Evolutionary conservation across 2,888 invertebrate species (phyloP).

Genomic region (Drosophila acutilabella): DNA sequence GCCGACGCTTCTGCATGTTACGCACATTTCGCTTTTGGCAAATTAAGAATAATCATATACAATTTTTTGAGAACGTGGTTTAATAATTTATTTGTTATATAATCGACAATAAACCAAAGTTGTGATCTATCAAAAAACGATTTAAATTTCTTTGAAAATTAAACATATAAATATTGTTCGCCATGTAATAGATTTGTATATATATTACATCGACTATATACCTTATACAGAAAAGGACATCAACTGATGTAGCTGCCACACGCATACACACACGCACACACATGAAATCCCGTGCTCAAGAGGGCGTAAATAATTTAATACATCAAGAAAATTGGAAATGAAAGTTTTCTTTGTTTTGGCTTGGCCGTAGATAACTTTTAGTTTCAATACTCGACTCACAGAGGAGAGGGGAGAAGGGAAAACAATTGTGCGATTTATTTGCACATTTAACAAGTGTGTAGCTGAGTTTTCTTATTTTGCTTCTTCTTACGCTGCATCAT

Average conservation of each 20-base stretch:
- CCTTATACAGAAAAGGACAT: slow-evolving; percentile 16
- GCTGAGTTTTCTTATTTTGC: slow-evolving; percentile 15
- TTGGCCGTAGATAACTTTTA: slow-evolving; percentile 78
- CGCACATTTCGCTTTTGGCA: too few relatives aligned
- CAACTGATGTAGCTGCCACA: slow-evolving; percentile 41
- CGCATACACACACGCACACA: slow-evolving; percentile 46
- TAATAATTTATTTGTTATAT: too few relatives aligned
- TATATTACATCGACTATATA: slow-evolving; percentile 13
- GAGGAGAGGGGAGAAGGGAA: slow-evolving; percentile 1
- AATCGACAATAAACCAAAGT: too few relatives aligned
- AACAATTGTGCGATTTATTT: slow-evolving; percentile 79
- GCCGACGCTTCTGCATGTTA: too few relatives aligned
- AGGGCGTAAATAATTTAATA: slow-evolving; percentile 83
- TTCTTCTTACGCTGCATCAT: slow-evolving; percentile 11
- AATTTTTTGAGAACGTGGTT: too few relatives aligned
- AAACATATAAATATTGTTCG: background rate
- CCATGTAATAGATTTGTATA: slow-evolving; percentile 1
- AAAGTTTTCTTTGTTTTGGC: slow-evolving; percentile 81
- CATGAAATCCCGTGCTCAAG: slow-evolving; percentile 79
- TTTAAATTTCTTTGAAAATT: background rate
- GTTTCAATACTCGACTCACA: slow-evolving; percentile 61
- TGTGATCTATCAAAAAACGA: too few relatives aligned
- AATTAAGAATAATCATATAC: too few relatives aligned
- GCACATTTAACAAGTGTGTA: slow-evolving; percentile 69
- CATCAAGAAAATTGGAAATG: slow-evolving; percentile 83